Base-by-base conservation (phyloP, 2,888 invertebrate genomes). In the Byasa hedistus region DNA sequence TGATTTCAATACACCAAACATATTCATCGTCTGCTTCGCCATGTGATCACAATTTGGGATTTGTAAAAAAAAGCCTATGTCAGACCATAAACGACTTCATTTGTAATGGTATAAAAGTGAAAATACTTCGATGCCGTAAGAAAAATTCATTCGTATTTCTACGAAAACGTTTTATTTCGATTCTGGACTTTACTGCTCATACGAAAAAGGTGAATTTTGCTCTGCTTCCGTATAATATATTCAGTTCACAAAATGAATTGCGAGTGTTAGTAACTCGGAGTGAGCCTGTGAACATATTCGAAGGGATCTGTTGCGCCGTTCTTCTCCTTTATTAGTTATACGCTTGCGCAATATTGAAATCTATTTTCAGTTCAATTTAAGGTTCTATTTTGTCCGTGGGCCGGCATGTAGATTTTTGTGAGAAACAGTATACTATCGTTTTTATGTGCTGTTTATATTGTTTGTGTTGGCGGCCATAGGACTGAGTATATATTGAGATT, bases 171-270 rank as follows among this genome's bases (percentile, higher is more conserved):
- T 70, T 71, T 70, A 68, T 73, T 79, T 72, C 79, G 78, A 89
- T 80, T 84, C 79, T 85, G 78, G 76, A 71, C 80, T 81, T 82
- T 89, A 84, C 80, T 70, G 69, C 64, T 64, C 72, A 70, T 32
- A 70, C 72, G 56, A 70, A 79, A 84, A 81, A 83, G 81, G 89
- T 85, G 73, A 79, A 79, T 81, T 87, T 82, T 87, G 77, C 80
- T 75, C 79, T 84, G 84, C 77, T 72, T 70, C 63, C 64, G 69
- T 71, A 75, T 90, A 91, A 91, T 91, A 84, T 91, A 91, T 91
- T 91, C 91, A 87, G 89, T 90, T 89, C 88, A 82, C 89, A 90
- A 91, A 91, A 91, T 91, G 91, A 91, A 91, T 91, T 91, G 90
- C 86, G 87, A 88, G 86, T 89, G 90, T 91, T 91, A 90, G 88